Conservation (phyloP, 2,888 invertebrate species). For the Lacanobia wlatinum region DNA sequence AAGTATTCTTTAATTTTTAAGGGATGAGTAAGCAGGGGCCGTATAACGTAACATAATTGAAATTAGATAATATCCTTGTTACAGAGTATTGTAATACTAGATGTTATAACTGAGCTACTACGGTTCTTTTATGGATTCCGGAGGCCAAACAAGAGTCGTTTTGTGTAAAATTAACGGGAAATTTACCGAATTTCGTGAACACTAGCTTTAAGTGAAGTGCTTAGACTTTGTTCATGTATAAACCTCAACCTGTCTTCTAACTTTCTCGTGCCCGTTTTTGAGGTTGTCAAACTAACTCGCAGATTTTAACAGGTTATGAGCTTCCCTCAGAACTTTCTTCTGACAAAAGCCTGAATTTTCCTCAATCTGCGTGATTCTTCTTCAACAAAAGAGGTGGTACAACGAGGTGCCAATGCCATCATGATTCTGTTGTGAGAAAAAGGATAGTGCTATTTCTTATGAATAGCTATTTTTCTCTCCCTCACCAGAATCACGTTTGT, state of each 20-base stretch:
- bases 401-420: no score
- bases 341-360: not conserved
- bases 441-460: no score
- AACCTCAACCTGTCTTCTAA: not conserved
- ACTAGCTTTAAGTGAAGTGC: no score
- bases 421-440: no score
- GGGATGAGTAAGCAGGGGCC: no score
- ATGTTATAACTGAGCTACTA: not conserved
- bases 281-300: not conserved
- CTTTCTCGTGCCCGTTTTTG: not conserved
- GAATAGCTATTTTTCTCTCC: no score
- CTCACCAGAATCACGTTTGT: no score
- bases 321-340: not conserved
- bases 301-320: not conserved
- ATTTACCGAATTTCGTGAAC: not conserved
- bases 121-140: constrained; percentile 21
- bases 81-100: constrained; percentile 19
- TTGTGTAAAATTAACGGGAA: constrained; percentile 14
- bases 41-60: constrained; percentile 4
- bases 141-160: constrained; percentile 30
- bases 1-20: not conserved
- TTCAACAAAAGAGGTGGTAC: no score
- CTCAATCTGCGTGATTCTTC: no score
- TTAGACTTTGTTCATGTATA: not conserved
- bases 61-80: constrained; percentile 14